Base-by-base conservation (phyloP, 2,888 invertebrate species). In the Metopia argyrocephala region DNA sequence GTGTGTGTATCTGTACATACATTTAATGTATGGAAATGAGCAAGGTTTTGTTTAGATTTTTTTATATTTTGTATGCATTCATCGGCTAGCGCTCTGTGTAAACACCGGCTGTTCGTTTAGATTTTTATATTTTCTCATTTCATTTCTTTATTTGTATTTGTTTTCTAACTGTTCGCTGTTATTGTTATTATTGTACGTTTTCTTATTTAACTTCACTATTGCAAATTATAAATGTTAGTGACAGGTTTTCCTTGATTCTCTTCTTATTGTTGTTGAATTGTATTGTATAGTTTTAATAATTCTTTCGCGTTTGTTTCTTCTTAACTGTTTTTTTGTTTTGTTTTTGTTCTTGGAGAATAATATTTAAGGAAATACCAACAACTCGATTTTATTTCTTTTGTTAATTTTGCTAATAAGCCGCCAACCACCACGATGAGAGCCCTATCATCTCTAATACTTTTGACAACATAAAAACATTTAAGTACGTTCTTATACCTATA, bases 171-270 rank as follows among this genome's bases (percentile, higher is more conserved):
- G 9, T 31, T 31, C 31, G 25, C 65, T 61, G 45, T 9, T 28
- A 23, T 54, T 38, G 18, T 74, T 50, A 31, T 3, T 31, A 31
- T 31, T 31, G 31, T 31, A 18, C 23, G 59, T 31, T 12, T 31
- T 31, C 31, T 31, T 31, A 31, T 31, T 31, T 31, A 38, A 23
- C 45, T 65, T 31, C 38, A 38, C 25, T 59, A n/a, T 61, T 3
- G 27, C 23, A 45, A 1, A 18, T n/a, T 25, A 57, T 38, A 73
- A 74, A 62, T 76, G 76, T 64, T 62, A 52, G 76, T 80, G 71
- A 76, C 68, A 64, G 20, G 48, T 76, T 80, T n/a, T 64, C 62
- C 48, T 64, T 71, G 38, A 15, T 38, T 18, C 56, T 69, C 48
- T 46, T 23, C 12, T 52, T 52, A 2, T 25, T 46, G 25, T n/a